Evolutionary conservation across 2,888 invertebrate species (phyloP).

Genomic region (Caenorhabditis sulstoni): DNA sequence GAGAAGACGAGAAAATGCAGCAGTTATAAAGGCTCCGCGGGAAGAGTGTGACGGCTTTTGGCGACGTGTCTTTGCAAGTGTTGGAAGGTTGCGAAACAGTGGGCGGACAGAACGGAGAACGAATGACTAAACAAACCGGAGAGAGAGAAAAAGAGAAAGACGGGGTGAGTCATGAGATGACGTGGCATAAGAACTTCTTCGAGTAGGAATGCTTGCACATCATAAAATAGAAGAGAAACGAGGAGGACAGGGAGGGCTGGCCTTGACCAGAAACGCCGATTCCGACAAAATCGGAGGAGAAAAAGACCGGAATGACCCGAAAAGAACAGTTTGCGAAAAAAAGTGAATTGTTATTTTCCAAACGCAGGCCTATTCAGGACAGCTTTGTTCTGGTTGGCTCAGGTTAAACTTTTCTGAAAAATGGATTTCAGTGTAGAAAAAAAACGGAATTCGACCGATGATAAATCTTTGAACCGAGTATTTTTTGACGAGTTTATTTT

Average conservation of each 20-base stretch:
- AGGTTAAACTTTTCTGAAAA: too few species aligned
- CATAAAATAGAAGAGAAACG: neutral
- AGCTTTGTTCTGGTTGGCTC: too few species aligned
- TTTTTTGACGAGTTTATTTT: constrained; percentile 1
- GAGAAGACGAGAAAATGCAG: neutral
- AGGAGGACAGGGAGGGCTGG: neutral
- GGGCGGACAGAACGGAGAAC: constrained; percentile 17
- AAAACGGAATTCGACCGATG: too few species aligned
- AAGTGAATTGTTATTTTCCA: too few species aligned
- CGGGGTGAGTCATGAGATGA: constrained; percentile 2
- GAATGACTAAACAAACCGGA: constrained; percentile 14
- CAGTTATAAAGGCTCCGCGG: constrained; percentile 12
- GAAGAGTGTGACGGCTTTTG: constrained; percentile 1
- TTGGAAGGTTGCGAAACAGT: constrained; percentile 30
- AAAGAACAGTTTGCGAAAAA: too few species aligned
- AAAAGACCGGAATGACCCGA: neutral
- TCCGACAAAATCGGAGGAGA: neutral
- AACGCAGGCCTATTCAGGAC: too few species aligned
- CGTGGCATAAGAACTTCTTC: constrained; percentile 8
- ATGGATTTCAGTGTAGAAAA: too few species aligned
- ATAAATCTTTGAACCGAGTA: too few species aligned
- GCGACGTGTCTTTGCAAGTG: constrained; percentile 31
- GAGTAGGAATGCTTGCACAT: constrained; percentile 2
- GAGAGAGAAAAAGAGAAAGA: constrained; percentile 12
- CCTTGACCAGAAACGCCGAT: constrained; percentile 1